phyloP scores from a whole-genome alignment of 2,113 vertebrate species.

The Periophthalmodon schlosseri region DNA sequence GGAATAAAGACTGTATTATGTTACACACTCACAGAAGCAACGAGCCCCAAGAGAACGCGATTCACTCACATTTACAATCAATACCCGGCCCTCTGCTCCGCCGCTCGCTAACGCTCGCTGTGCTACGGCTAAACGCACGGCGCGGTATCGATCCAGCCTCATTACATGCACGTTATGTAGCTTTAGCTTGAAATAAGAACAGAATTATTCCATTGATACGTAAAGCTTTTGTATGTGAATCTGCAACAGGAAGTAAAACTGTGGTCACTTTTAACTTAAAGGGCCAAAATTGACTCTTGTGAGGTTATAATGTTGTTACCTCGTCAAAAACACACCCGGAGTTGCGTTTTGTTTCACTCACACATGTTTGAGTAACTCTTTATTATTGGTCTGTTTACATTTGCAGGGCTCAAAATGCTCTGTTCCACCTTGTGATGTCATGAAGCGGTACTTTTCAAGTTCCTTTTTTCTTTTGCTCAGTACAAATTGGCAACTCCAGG shows the following conservation, averaged over 20 bases:
- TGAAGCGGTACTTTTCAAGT: too few relatives aligned
- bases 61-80: constrained; percentile 39
- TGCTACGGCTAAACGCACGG: background rate
- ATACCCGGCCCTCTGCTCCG: constrained; percentile 23
- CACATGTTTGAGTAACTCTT: too few relatives aligned
- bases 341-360: too few relatives aligned
- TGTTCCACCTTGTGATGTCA: too few relatives aligned
- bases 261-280: background rate
- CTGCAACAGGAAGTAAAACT: background rate
- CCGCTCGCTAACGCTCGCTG: too few relatives aligned
- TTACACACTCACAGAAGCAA: constrained; percentile 29
- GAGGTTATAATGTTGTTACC: too few relatives aligned
- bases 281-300: too few relatives aligned
- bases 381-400: too few relatives aligned
- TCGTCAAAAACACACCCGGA: too few relatives aligned
- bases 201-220: background rate
- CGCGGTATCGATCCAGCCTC: background rate
- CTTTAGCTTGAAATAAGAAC: background rate
- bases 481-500: too few relatives aligned
- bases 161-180: background rate
- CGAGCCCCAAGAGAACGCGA: constrained; percentile 21
- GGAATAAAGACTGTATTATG: constrained; percentile 11
- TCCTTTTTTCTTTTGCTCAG: too few relatives aligned
- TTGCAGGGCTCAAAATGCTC: too few relatives aligned
- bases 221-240: background rate